Base-by-base conservation (phyloP, 2,888 invertebrate species). In the Chesias legatella region DNA sequence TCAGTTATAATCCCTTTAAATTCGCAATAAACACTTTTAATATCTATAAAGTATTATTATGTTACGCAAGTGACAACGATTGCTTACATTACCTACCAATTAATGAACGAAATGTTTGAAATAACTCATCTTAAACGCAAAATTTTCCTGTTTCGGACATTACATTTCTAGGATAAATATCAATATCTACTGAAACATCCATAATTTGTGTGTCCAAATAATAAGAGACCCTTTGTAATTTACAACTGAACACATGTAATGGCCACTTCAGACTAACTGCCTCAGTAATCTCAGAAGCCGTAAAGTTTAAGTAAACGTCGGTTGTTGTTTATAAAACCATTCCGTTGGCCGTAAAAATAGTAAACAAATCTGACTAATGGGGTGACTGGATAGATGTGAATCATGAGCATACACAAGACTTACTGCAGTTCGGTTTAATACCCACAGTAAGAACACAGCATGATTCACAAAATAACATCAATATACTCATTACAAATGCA, bases 361-460 rank as follows among this genome's bases (percentile, higher is more conserved):
- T 74, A 73, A 77, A 74, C 73, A 72, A 61, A 67, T 65, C 51
- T 65, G 53, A 63, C 55, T 69, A 67, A 73, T 64, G 55, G 58
- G 56, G 57, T 58, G 51, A 56, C 53, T 52, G 33, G 13, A 5
- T 35, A 21, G 4, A 11, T 30, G 11, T 73, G 74, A 75, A 58
- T 78, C 72, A 78, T 49, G 53, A 53, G 48, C 55, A 17, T 5
- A 17, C 55, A 17, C 13, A 17, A 17, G 13, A 17, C 13, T 17
- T 17, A 17, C 13, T 17, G 13, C 13, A 17, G 13, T 17, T 17
- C 5, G 13, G 13, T 17, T 17, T 17, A 3, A 17, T 17, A 17
- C 13, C 3, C 13, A 17, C 5, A 3, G 5, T 17, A 17, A 2
- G 13, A 17, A 5, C 5, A 3, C 2, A 17, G 13, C 13, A 5